Percentiles rank a stretch among this genome's conserved stretches.
Evolutionary conservation across 1,140 invertebrate genomes (phyloP).

Genomic region (Trinorchestia longiramus): DNA sequence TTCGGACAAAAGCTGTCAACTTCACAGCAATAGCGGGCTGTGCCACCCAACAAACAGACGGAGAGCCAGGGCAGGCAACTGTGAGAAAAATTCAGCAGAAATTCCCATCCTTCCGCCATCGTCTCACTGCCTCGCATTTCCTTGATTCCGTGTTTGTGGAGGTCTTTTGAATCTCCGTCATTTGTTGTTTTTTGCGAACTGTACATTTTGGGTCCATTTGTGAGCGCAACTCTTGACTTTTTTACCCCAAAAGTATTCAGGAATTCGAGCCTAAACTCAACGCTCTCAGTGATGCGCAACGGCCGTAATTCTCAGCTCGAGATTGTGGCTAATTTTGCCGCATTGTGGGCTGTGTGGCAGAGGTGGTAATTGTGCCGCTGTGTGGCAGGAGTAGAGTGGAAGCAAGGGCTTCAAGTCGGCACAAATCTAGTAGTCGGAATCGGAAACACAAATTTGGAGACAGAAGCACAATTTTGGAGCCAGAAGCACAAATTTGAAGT

Average conservation of each 20-base stretch:
- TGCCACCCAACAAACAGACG: no score
- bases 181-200: slow-evolving; percentile 33
- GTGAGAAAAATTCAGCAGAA: neutral
- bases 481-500: neutral
- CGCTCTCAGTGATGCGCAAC: neutral
- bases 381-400: neutral
- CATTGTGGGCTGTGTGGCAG: neutral
- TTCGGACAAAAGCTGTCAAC: neutral
- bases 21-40: neutral
- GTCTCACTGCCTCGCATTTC: neutral
- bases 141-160: slow-evolving; percentile 16
- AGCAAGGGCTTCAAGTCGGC: neutral
- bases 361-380: no score
- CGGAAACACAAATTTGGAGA: no score
- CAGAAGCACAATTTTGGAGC: no score
- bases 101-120: neutral
- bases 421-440: no score
- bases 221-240: slow-evolving; percentile 11
- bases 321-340: neutral
- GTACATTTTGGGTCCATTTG: neutral
- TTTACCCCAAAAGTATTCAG: neutral
- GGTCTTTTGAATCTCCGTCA: neutral
- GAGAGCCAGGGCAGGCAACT: neutral
- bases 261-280: neutral
- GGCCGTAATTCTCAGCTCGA: neutral